Evolutionary conservation across 2,797 vertebrate species (phyloP), one percentile per base, ranked within the genome.

Genomic region (Helostoma temminkii): DNA sequence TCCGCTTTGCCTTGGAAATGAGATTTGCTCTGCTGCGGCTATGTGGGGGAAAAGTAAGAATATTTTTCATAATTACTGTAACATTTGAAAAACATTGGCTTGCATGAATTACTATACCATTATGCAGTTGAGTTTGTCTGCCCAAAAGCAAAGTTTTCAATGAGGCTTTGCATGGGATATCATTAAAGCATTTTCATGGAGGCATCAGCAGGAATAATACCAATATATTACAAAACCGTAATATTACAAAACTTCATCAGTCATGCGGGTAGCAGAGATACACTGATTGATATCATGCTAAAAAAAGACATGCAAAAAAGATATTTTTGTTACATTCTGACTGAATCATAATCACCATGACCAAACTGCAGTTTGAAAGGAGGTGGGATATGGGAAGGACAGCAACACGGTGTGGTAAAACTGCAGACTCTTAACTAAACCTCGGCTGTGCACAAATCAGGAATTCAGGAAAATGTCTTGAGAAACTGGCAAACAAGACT

Each of bases 31-130:
- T 80, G 85, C 90, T 62, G 87, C 63, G 68, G 90, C 81, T 65
- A 85, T 90, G 91, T 81, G 81, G 82, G 80, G 87, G 78, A 86
- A 86, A 89, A 88, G 82, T 83, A 89, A 49, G 87, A 92, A 91
- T 92, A 93, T 93, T 94, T 88, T 90, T 93, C 91, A 94, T 93
- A 94, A 94, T 93, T 93, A 93, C 85, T 92, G 90, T 81, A 92
- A 93, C 92, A 93, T 93, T 92, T 93, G 91, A 91, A 93, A 93
- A 92, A 93, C 92, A 93, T 89, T 88, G 92, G 84, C 84, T 87
- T 81, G 88, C 84, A 88, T 91, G 89, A 93, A 93, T 93, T 89
- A 92, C 91, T 91, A 89, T 86, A 89, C 76, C 82, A 90, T 92
- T 91, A 92, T 88, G 80, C 77, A 82, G 83, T 84, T 87, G 77